Base-by-base conservation (phyloP, 2,113 vertebrate species). In the Gasterosteus nipponicus region DNA sequence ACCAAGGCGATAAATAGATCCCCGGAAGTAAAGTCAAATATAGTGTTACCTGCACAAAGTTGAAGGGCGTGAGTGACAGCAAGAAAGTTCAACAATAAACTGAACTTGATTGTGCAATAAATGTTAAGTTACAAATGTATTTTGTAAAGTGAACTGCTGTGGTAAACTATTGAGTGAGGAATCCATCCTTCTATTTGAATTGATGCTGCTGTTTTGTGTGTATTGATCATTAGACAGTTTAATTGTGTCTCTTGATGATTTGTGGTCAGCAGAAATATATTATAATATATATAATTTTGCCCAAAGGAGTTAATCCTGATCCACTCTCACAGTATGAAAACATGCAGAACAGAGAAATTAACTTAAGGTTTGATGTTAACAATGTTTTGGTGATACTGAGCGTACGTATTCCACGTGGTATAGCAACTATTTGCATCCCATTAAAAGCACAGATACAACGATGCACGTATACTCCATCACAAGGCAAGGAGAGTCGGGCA, bases 311-410 rank as follows among this genome's bases (percentile, higher is more conserved):
- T 56, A 39, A 5, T 63, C 35, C 57, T 63, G 62, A 11, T 54
- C 76, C 15, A n/a, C 26, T 72, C 77, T 57, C 67, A 68, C 56
- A 72, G 38, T 29, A 22, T 35, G 54, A 59, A 65, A 47, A 51
- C 22, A 68, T 47, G 39, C 47, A 60, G 44, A 15, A 22, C 47
- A 33, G 1, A 10, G 2, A 7, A 7, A 26, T 26, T 26, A 16
- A 41, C 14, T 44, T 33, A 33, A 33, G 33, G 33, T 33, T 41
- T 22, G 15, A 31, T 46, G 14, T 46, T 64, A 0, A 44, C 0
- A 5, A 33, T 33, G 33, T 33, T 33, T 33, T 33, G 41, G 11
- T 16, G 12, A 26, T 41, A 14, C 10, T 51, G 49, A 8, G 3
- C 6, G 42, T 14, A 46, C 35, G 39, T 39, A 10, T 31, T 16